A percentile compares a stretch with the other conserved stretches of the same genome.
Conservation (phyloP, 2,888 invertebrate species). For the Drosophila emarginata region DNA sequence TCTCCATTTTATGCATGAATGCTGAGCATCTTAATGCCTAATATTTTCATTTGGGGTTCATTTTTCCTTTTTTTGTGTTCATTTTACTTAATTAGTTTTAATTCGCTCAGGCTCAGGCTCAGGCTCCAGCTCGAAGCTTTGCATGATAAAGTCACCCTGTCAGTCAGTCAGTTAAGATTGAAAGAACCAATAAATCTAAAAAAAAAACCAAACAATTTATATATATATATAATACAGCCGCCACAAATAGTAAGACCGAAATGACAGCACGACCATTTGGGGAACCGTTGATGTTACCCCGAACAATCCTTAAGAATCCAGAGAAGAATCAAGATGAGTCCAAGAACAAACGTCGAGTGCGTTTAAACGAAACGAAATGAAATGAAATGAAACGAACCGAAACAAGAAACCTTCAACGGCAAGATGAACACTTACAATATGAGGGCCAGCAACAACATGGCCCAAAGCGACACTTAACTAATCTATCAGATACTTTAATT, state of each 20-base stretch:
- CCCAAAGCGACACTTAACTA: background rate
- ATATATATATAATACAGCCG: conserved; percentile 33
- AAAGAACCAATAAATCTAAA: background rate
- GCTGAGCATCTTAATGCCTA: conserved; percentile 61
- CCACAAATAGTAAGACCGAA: conserved; percentile 66
- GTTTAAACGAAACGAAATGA: conserved; percentile 37
- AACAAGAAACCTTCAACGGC: background rate
- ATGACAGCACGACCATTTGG: conserved; percentile 87
- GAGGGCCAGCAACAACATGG: background rate
- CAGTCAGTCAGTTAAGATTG: conserved; percentile 21
- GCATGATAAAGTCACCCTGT: conserved; percentile 12
- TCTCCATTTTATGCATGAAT: conserved; percentile 65
- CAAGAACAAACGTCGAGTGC: conserved; percentile 52
- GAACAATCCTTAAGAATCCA: conserved; percentile 53
- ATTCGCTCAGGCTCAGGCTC: conserved; percentile 37
- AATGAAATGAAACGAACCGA: conserved; percentile 20
- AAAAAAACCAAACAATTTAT: background rate
- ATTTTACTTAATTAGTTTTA: conserved; percentile 70
- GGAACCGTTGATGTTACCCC: conserved; percentile 88
- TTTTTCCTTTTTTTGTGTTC: conserved; percentile 47
- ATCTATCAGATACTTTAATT: background rate
- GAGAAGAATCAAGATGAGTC: conserved; percentile 49
- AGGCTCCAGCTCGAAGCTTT: conserved; percentile 1
- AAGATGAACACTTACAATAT: background rate
- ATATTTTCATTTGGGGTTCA: conserved; percentile 45